Evolutionary conservation across 1,140 invertebrate genomes (phyloP).

Genomic region (Melitaea cinxia): DNA sequence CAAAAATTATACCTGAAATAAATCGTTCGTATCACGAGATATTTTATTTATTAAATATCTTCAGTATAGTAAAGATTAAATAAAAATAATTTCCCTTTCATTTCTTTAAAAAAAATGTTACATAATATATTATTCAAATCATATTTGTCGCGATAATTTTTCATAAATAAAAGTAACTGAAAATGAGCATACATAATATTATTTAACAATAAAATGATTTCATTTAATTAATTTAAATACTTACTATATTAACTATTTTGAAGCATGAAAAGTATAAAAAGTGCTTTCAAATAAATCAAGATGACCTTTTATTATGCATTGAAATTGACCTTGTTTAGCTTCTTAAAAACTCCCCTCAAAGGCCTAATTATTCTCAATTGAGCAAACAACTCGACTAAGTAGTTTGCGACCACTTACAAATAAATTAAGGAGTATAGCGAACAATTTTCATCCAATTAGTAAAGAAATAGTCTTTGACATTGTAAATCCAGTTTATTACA

Average conservation of each 20-base stretch:
- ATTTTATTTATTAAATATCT: not conserved
- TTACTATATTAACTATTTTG: no score
- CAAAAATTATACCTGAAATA: constrained; percentile 46
- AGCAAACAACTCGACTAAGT: constrained; percentile 34
- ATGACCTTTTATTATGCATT: constrained; percentile 21
- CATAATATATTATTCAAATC: no score
- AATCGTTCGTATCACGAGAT: constrained; percentile 22
- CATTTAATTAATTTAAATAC: no score
- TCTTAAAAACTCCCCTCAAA: constrained; percentile 28
- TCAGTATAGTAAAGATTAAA: not conserved
- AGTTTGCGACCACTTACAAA: constrained; percentile 33
- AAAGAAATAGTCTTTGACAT: constrained; percentile 26
- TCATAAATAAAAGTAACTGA: no score
- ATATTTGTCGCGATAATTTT: no score
- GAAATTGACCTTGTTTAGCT: constrained; percentile 23
- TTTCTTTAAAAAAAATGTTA: no score
- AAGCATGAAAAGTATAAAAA: not conserved
- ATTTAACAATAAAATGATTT: no score
- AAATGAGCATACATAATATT: no score
- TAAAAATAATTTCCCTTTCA: not conserved
- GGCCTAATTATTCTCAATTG: constrained; percentile 35
- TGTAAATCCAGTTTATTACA: constrained; percentile 23
- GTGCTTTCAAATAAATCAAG: constrained; percentile 22
- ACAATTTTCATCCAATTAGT: constrained; percentile 36
- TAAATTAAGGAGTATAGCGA: constrained; percentile 38